Percentiles rank a stretch among this genome's conserved stretches.
These are phyloP conservation scores for Beris chalybata DNA, from an alignment of 2,888 invertebrate genomes.

Conservation along the genomic window DNA sequence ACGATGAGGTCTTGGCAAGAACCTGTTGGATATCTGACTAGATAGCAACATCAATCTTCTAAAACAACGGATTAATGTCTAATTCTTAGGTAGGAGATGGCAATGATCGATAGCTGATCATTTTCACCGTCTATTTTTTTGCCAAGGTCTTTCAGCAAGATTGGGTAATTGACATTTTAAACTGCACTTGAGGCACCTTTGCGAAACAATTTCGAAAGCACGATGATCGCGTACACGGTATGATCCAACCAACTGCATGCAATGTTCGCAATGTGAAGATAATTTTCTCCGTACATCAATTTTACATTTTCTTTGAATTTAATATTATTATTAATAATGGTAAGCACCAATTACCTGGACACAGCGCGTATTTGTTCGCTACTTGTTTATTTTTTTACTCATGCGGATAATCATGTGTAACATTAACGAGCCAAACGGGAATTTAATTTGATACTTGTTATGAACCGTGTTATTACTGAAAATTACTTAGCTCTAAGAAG, in stretches of 20 bases:
- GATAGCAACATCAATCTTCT: constrained; percentile 35
- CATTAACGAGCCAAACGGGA: too few relatives aligned
- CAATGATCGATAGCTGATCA: constrained; percentile 35
- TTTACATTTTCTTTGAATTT: constrained; percentile 30
- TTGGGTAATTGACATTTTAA: constrained; percentile 31
- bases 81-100: constrained; percentile 36
- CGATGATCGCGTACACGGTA: neutral
- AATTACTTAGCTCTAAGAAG: neutral
- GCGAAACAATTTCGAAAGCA: constrained; percentile 30
- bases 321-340: constrained; percentile 25
- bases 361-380: constrained; percentile 9
- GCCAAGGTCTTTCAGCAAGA: constrained; percentile 24
- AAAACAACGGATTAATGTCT: constrained; percentile 39
- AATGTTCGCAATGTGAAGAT: neutral
- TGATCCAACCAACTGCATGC: neutral
- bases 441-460: too few relatives aligned
- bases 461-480: too few relatives aligned
- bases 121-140: constrained; percentile 18
- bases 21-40: constrained; percentile 33
- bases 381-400: neutral
- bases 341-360: constrained; percentile 19
- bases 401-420: too few relatives aligned
- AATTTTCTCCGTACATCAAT: constrained; percentile 15
- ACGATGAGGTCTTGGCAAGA: constrained; percentile 12
- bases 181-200: constrained; percentile 27